phyloP scores from a whole-genome alignment of 2,113 vertebrate genomes.

The Lycocorax pyrrhopterus region DNA sequence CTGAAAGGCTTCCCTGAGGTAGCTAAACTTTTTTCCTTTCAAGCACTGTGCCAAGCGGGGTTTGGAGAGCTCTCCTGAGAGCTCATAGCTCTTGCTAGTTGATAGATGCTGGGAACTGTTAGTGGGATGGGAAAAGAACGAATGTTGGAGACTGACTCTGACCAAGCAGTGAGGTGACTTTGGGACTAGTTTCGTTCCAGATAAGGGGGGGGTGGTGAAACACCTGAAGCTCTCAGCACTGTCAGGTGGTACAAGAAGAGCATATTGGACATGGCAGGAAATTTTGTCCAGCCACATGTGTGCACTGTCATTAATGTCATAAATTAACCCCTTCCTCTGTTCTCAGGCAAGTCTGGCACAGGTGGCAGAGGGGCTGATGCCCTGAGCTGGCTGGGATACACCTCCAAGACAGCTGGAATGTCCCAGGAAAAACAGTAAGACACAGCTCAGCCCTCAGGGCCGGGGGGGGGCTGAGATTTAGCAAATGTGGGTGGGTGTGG shows the following conservation, averaged over 20 bases:
- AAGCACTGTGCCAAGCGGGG: neutral
- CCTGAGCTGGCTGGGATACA: neutral
- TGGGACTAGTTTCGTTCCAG: fast-evolving
- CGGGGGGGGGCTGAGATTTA: too few species aligned
- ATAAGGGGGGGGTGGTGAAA: neutral
- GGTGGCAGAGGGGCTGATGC: neutral
- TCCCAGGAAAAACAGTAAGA: neutral
- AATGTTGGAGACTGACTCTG: neutral
- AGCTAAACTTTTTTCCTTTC: neutral
- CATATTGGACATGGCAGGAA: fast-evolving
- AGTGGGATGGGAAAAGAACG: neutral
- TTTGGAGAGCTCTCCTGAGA: neutral
- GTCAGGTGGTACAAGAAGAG: neutral
- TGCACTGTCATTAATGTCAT: neutral
- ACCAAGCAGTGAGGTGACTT: too few species aligned
- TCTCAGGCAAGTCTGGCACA: neutral
- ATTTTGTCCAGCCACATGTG: fast-evolving
- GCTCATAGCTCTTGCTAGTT: neutral
- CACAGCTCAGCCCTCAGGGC: neutral
- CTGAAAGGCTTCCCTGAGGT: neutral
- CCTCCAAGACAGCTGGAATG: neutral
- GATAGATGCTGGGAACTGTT: neutral
- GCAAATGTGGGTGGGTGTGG: too few species aligned
- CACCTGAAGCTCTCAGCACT: neutral
- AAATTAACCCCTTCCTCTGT: neutral